Percentiles rank a stretch among this genome's conserved stretches.
These are phyloP conservation scores for Mayetiola destructor DNA, from an alignment of 2,888 invertebrate genomes.

Conservation along the genomic window DNA sequence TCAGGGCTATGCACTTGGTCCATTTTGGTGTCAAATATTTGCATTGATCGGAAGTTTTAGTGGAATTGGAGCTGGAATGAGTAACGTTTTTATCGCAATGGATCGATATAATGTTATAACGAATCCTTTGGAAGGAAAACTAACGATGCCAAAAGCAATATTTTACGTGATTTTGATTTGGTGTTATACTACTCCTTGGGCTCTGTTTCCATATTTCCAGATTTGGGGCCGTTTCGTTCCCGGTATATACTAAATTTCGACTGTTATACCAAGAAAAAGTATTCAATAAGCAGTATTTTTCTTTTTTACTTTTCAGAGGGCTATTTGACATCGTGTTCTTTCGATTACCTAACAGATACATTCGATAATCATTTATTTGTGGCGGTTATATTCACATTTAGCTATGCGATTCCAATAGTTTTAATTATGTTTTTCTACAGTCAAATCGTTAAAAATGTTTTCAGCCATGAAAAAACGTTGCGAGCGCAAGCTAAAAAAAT, in stretches of 20 bases:
- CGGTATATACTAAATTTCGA: conserved; percentile 29
- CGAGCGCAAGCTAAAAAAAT: conserved; percentile 73
- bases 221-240: conserved; percentile 80
- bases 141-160: conserved; percentile 65
- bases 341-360: conserved; percentile 67
- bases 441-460: conserved; percentile 76
- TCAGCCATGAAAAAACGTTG: conserved; percentile 69
- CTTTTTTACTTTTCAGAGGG: conserved; percentile 50
- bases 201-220: conserved; percentile 59
- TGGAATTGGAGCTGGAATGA: conserved; percentile 65
- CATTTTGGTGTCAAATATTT: conserved; percentile 62
- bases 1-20: conserved; percentile 59
- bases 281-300: background rate
- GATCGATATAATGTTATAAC: conserved; percentile 62
- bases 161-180: conserved; percentile 59
- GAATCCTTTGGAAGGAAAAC: conserved; percentile 64
- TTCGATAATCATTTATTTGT: conserved; percentile 68
- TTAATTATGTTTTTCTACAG: conserved; percentile 73
- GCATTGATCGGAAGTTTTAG: conserved; percentile 59
- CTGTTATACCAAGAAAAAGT: background rate
- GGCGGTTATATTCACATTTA: conserved; percentile 57
- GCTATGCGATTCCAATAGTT: conserved; percentile 61
- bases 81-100: conserved; percentile 74
- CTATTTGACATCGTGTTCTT: conserved; percentile 71
- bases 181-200: conserved; percentile 69